Evolutionary conservation across 2,113 vertebrate genomes (phyloP), one percentile per base, ranked within the genome.

Genomic region (Platycercus adscitus): DNA sequence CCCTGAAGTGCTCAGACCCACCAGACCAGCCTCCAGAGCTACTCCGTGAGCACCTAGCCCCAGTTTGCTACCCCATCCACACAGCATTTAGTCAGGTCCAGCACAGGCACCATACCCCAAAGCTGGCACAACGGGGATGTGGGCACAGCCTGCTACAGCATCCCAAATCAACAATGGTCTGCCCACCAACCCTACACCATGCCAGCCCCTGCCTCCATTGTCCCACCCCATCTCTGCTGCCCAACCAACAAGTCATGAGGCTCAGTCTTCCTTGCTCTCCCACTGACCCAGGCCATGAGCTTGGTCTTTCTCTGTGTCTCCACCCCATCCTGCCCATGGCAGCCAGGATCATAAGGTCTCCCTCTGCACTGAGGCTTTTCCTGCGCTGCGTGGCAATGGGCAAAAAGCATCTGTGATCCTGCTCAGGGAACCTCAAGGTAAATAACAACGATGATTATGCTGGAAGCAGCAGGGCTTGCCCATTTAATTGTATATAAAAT

Each of bases 301-400:
- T 33, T 39, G 50, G 23, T 46, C 50, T 44, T 44, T 49, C 35
- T 31, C 8, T 15, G 6, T 10, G 10, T 17, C 61, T 55, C 70
- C 28, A 37, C 14, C 44, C 26, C 55, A 20, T 10, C 72, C 50
- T 23, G 18, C 25, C 35, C 7, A 0, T 0, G 0, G 53, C 53
- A 53, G 14, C 25, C 9, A 1, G 68, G 44, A 61, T 28, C 17
- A 4, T 3, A 19, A 13, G 9, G 19, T 13, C 18, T 11, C 60
- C 39, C 35, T 52, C 39, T 3, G 2, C 17, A 9, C 44, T 13
- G 2, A 35, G 47, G 23, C 17, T 69, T 10, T 9, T n/a, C 46
- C 44, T 29, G 0, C 2, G 0, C 60, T 24, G 26, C 5, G 1
- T 0, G 0, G 39, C 53, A 13, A 15, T 5, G 56, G 52, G 33